These are phyloP conservation scores for Epistrophe grossulariae DNA, from an alignment of 2,888 invertebrate species.

Conservation along the genomic window DNA sequence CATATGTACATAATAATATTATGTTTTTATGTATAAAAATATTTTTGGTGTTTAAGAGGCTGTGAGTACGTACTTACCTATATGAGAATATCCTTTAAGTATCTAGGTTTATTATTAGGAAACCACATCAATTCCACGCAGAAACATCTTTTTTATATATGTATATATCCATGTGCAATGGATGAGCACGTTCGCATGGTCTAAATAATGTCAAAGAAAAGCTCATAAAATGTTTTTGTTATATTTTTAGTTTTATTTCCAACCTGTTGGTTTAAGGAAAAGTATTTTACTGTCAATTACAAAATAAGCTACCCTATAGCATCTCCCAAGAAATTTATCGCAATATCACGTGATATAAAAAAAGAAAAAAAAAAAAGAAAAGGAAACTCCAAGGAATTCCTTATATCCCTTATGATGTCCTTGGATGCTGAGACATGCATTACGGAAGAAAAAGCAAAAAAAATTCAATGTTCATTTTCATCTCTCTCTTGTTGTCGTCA, in stretches of 20 bases:
- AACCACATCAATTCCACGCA: not conserved
- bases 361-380: not conserved
- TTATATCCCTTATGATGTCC: conserved; percentile 24
- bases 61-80: not conserved
- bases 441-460: not conserved
- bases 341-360: conserved; percentile 8
- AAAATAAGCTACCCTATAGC: conserved; percentile 4
- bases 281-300: conserved; percentile 1
- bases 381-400: not conserved
- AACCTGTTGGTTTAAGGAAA: conserved; percentile 18
- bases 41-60: too few relatives aligned
- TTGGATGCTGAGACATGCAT: conserved; percentile 6
- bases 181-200: conserved; percentile 17
- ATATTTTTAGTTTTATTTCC: conserved; percentile 24
- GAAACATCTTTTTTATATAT: not conserved
- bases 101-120: not conserved
- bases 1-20: too few relatives aligned
- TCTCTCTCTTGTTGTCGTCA: not conserved
- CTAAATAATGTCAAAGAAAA: conserved; percentile 23
- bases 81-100: not conserved
- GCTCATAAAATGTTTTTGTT: conserved; percentile 12
- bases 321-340: conserved; percentile 22
- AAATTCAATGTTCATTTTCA: not conserved
- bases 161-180: not conserved
- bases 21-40: too few relatives aligned